phyloP scores from a whole-genome alignment of 2,113 vertebrate genomes.

The Oncorhynchus keta region DNA sequence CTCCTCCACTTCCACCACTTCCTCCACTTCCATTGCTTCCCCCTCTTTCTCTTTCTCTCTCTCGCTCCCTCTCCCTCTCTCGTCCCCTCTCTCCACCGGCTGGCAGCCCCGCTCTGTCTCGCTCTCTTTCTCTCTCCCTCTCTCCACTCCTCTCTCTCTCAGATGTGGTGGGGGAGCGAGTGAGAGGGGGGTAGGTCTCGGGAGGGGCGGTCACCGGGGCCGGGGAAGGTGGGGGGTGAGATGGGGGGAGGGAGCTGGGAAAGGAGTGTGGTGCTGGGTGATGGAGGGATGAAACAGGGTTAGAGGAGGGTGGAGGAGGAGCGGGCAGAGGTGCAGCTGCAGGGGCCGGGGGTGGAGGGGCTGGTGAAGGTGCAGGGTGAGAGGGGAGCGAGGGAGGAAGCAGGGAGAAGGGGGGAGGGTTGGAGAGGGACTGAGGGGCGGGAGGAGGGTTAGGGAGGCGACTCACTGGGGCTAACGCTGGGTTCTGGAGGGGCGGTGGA shows the following conservation, averaged over 20 bases:
- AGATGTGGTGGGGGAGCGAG: slow-evolving; percentile 71
- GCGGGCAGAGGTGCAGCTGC: slow-evolving; percentile 69
- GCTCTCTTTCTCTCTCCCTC: slow-evolving; percentile 66
- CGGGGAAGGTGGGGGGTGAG: slow-evolving; percentile 74
- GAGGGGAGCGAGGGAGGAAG: slow-evolving; percentile 59
- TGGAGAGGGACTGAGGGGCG: slow-evolving; percentile 67
- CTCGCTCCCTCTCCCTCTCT: slow-evolving; percentile 64
- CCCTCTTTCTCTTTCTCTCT: slow-evolving; percentile 76
- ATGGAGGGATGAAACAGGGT: slow-evolving; percentile 41
- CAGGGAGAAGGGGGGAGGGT: slow-evolving; percentile 63
- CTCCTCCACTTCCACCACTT: slow-evolving; percentile 76
- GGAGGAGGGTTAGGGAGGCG: slow-evolving; percentile 69
- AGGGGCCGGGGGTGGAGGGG: slow-evolving; percentile 55
- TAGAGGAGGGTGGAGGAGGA: slow-evolving; percentile 50
- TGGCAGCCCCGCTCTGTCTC: slow-evolving; percentile 62
- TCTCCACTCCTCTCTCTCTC: slow-evolving; percentile 65
- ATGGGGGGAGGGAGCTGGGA: slow-evolving; percentile 65
- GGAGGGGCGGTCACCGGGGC: slow-evolving; percentile 60
- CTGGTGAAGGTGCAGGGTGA: slow-evolving; percentile 60
- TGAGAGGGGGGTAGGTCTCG: slow-evolving; percentile 78
- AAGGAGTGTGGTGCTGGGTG: slow-evolving; percentile 73
- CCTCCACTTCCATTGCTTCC: slow-evolving; percentile 74
- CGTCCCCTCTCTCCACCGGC: slow-evolving; percentile 65
- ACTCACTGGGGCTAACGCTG: slow-evolving; percentile 56
- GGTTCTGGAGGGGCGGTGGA: slow-evolving; percentile 63